These are phyloP conservation scores for Scomberomorus guttatus DNA, from an alignment of 2,797 vertebrate genomes.

Conservation along the genomic window DNA sequence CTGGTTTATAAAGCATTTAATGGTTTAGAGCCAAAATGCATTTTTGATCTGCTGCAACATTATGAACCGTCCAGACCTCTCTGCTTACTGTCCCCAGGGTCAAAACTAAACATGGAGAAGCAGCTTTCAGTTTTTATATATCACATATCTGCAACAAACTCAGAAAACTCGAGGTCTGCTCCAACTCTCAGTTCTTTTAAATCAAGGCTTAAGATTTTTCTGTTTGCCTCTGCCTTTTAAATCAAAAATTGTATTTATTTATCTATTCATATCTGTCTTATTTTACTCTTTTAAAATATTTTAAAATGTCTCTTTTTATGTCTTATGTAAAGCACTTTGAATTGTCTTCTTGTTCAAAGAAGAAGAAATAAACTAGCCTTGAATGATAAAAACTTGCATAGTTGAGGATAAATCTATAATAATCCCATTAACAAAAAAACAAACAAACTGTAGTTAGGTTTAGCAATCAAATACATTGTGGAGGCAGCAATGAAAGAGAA, in stretches of 20 bases:
- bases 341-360: neutral
- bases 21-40: neutral
- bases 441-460: too few relatives aligned
- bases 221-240: neutral
- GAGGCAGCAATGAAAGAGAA: neutral
- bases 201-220: neutral
- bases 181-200: constrained; percentile 7
- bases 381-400: neutral
- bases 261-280: neutral
- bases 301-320: neutral
- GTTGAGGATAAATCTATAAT: too few relatives aligned
- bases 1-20: neutral
- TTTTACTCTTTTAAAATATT: neutral
- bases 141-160: neutral
- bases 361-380: neutral
- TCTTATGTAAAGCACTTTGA: neutral
- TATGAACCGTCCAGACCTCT: too few relatives aligned
- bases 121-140: neutral
- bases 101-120: neutral
- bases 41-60: neutral
- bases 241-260: too few relatives aligned
- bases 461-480: neutral
- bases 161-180: neutral
- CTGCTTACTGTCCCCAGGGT: too few relatives aligned
- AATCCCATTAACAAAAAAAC: too few relatives aligned